Evolutionary conservation across 2,113 vertebrate species (phyloP).

Genomic region (Progne subis): DNA sequence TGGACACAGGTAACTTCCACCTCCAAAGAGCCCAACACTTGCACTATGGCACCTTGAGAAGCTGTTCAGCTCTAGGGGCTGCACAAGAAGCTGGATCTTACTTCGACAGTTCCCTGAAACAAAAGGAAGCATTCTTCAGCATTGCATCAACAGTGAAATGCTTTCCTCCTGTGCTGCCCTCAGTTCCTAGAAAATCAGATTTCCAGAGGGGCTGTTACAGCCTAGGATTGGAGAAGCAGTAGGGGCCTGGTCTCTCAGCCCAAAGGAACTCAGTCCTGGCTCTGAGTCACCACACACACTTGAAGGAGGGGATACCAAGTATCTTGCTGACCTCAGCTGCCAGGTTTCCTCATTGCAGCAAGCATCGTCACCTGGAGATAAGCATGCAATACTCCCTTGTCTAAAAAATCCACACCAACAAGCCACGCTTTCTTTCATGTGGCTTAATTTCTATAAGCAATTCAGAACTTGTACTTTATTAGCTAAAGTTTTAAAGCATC

Average conservation of each 20-base stretch:
- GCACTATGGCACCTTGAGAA: accelerated
- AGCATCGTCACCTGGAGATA: background rate
- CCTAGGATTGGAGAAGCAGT: background rate
- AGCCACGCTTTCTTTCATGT: background rate
- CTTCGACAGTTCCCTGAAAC: background rate
- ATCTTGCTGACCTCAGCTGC: background rate
- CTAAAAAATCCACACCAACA: background rate
- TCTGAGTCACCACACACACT: background rate
- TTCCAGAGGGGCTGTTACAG: background rate
- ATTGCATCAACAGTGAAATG: background rate
- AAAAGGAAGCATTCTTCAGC: background rate
- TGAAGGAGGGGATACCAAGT: background rate
- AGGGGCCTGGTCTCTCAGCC: background rate
- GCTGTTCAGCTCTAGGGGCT: background rate
- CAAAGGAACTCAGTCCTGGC: background rate
- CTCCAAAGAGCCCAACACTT: background rate
- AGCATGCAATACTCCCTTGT: background rate
- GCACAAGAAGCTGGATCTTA: background rate
- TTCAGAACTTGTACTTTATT: background rate
- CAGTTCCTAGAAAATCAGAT: background rate
- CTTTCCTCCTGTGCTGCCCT: background rate
- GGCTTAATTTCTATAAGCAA: background rate
- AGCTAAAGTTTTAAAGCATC: background rate
- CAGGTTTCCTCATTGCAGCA: background rate
- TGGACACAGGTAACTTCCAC: background rate